phyloP scores from a whole-genome alignment of 2,888 invertebrate genomes.

The Fabriciana adippe region DNA sequence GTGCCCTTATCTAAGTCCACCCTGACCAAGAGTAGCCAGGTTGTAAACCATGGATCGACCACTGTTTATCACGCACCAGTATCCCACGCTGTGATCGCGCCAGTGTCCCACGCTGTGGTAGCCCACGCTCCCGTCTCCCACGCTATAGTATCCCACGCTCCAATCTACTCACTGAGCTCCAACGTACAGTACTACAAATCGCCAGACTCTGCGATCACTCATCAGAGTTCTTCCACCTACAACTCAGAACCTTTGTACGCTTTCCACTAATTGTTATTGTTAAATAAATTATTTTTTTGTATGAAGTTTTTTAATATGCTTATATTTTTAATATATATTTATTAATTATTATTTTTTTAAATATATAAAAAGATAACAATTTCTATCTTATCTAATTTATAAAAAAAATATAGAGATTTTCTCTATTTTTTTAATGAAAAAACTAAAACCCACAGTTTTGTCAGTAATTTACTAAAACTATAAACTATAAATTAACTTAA shows the following conservation, averaged over 20 bases:
- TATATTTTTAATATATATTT: too few species aligned
- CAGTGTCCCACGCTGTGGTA: conserved; percentile 35
- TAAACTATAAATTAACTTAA: too few species aligned
- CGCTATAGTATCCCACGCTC: conserved; percentile 45
- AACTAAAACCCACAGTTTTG: too few species aligned
- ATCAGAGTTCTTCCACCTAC: conserved; percentile 70
- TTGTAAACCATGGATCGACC: conserved; percentile 68
- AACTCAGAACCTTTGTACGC: conserved; percentile 11
- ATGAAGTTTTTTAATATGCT: conserved; percentile 33
- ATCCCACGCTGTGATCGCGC: conserved; percentile 49
- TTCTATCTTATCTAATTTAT: too few species aligned
- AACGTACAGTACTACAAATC: conserved; percentile 44
- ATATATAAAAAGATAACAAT: too few species aligned
- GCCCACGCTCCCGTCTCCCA: conserved; percentile 46
- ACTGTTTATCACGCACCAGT: conserved; percentile 52
- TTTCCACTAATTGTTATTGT: conserved; percentile 2
- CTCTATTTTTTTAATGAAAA: too few species aligned
- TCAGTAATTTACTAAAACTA: too few species aligned
- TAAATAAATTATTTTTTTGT: conserved; percentile 6
- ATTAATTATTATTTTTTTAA: too few species aligned
- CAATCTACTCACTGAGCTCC: conserved; percentile 38
- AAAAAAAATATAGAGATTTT: too few species aligned
- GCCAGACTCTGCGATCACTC: conserved; percentile 70
- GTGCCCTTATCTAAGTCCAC: conserved; percentile 58
- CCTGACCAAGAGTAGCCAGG: conserved; percentile 74